Conservation (phyloP, 2,113 vertebrate genomes). For the Hippopotamus amphibius region DNA sequence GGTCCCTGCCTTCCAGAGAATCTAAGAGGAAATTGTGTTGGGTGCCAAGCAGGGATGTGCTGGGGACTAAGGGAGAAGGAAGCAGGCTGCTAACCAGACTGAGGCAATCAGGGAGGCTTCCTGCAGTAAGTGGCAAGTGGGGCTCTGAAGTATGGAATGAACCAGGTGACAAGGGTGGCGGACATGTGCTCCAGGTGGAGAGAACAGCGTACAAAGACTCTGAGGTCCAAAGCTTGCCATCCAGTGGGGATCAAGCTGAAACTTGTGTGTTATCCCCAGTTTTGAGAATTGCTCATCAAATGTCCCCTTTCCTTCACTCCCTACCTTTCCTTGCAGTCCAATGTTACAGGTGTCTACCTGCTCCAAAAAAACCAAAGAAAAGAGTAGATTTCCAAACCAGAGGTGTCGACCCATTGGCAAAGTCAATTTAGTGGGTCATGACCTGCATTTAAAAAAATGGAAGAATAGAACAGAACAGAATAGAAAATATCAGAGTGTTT, state of each 20-base stretch:
- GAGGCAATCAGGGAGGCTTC: neutral
- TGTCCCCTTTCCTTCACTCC: neutral
- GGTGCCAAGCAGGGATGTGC: neutral
- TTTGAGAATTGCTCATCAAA: neutral
- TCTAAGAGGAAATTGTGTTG: neutral
- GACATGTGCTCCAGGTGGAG: neutral
- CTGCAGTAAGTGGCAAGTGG: neutral
- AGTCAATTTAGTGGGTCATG: neutral
- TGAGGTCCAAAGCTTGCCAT: neutral
- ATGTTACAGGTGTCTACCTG: neutral
- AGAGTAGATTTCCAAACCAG: neutral
- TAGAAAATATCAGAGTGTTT: neutral
- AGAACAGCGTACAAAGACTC: neutral
- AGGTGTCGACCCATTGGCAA: neutral
- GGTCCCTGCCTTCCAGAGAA: neutral
- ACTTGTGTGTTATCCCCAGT: neutral
- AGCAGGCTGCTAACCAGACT: neutral
- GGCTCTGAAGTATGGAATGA: neutral
- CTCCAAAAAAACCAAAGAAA: neutral
- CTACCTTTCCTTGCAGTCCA: neutral
- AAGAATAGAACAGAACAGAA: neutral
- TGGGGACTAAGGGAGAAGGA: neutral
- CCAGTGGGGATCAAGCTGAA: neutral
- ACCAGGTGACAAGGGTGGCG: neutral
- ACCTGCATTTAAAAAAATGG: conserved; percentile 31